Percentiles rank a stretch among this genome's conserved stretches.
These are phyloP conservation scores for Poeciliopsis paucimaculata DNA, from an alignment of 2,797 vertebrate species.

Conservation along the genomic window DNA sequence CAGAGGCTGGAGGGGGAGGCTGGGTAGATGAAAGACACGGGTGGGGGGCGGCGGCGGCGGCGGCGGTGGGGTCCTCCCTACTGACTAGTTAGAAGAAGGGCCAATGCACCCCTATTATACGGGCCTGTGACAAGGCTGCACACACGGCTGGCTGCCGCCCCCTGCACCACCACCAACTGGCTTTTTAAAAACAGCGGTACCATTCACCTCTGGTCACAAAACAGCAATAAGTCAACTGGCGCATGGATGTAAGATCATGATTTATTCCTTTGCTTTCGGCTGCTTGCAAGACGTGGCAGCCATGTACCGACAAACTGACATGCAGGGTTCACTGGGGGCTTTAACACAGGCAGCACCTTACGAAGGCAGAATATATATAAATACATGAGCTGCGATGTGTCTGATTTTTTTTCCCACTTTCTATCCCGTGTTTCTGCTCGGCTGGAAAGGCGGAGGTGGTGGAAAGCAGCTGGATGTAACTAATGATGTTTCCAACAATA, in stretches of 20 bases:
- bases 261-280: conserved; percentile 92
- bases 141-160: conserved; percentile 85
- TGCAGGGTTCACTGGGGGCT: conserved; percentile 83
- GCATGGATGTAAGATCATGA: conserved; percentile 93
- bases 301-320: conserved; percentile 86
- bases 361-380: conserved; percentile 75
- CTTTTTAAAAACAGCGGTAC: conserved; percentile 84
- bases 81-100: conserved; percentile 94
- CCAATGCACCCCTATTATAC: conserved; percentile 91
- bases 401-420: conserved; percentile 35
- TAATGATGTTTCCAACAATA: conserved; percentile 74
- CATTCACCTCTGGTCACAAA: conserved; percentile 89
- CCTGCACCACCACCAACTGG: conserved; percentile 67
- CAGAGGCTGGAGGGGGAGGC: conserved; percentile 74
- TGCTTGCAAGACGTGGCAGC: conserved; percentile 75
- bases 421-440: conserved; percentile 56
- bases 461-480: conserved; percentile 72
- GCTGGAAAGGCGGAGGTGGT: conserved; percentile 64
- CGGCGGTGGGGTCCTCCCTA: conserved; percentile 81
- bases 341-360: conserved; percentile 80
- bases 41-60: conserved; percentile 50
- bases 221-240: conserved; percentile 94
- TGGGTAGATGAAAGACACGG: conserved; percentile 69
- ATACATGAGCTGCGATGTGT: neutral
- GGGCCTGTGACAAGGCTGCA: conserved; percentile 95